Evolutionary conservation across 2,113 vertebrate genomes (phyloP).

Genomic region (Indicator maculatus): DNA sequence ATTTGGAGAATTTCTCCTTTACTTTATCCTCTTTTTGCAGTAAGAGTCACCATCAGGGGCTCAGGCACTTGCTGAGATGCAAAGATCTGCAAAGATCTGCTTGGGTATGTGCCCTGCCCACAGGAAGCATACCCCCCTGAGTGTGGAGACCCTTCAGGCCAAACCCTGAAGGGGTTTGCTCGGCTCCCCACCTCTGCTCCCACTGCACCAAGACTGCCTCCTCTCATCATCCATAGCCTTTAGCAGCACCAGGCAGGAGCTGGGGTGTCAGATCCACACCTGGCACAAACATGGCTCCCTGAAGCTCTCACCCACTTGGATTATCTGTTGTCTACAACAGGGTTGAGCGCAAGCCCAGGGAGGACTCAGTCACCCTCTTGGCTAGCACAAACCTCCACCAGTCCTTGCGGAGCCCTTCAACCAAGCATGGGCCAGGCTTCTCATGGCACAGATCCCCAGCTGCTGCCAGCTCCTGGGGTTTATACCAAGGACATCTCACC

Average conservation of each 20-base stretch:
- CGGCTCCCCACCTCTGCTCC: background rate
- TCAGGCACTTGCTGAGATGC: background rate
- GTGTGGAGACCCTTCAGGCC: background rate
- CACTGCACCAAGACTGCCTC: fast-evolving
- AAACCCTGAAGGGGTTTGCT: background rate
- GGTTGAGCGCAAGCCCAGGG: background rate
- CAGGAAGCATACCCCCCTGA: background rate
- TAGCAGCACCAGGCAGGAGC: background rate
- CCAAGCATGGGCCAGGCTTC: background rate
- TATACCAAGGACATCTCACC: background rate
- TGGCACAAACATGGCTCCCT: fast-evolving
- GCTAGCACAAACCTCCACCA: background rate
- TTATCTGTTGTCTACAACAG: background rate
- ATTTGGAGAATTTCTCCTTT: background rate
- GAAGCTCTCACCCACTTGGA: background rate
- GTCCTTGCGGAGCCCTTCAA: background rate
- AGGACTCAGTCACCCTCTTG: background rate
- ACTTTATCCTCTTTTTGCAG: constrained; percentile 24
- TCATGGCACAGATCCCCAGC: background rate
- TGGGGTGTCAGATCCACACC: background rate
- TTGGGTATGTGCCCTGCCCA: fast-evolving
- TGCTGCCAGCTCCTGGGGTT: background rate
- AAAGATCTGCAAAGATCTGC: background rate
- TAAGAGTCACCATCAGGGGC: background rate
- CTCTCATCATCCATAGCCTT: background rate